Evolutionary conservation across 2,797 vertebrate species (phyloP).

Genomic region (Poeciliopsis presidionis): DNA sequence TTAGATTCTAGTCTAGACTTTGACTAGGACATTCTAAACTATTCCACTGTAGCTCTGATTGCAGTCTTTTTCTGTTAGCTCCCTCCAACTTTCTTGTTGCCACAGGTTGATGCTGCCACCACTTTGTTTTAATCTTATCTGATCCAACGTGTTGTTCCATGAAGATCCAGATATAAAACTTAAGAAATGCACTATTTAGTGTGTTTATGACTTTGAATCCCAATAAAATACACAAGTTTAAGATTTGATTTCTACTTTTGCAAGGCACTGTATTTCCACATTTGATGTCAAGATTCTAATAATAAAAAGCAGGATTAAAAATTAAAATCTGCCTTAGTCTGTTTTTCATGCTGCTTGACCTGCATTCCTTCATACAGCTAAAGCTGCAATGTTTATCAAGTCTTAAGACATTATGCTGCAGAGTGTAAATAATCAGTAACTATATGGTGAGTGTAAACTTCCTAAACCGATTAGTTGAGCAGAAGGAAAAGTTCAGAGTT

Average conservation of each 20-base stretch:
- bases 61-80: not conserved
- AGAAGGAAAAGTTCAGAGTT: not conserved
- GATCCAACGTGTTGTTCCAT: not conserved
- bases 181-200: not conserved
- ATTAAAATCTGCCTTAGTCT: not conserved
- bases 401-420: not conserved
- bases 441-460: not conserved
- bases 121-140: not conserved
- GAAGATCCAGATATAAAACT: not conserved
- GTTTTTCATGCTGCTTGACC: not conserved
- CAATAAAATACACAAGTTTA: not conserved
- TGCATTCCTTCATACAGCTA: not conserved
- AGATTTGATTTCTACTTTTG: not conserved
- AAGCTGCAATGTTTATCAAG: not conserved
- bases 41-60: not conserved
- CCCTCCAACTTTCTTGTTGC: not conserved
- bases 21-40: not conserved
- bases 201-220: not conserved
- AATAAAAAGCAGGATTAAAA: not conserved
- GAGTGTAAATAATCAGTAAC: not conserved
- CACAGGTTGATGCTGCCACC: not conserved
- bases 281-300: not conserved
- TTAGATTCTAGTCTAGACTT: not conserved
- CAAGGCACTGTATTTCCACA: not conserved
- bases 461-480: slow-evolving; percentile 2